Percentiles rank a stretch among this genome's conserved stretches.
Evolutionary conservation across 2,113 vertebrate species (phyloP).

Genomic region (Phylloscopus whistleri): DNA sequence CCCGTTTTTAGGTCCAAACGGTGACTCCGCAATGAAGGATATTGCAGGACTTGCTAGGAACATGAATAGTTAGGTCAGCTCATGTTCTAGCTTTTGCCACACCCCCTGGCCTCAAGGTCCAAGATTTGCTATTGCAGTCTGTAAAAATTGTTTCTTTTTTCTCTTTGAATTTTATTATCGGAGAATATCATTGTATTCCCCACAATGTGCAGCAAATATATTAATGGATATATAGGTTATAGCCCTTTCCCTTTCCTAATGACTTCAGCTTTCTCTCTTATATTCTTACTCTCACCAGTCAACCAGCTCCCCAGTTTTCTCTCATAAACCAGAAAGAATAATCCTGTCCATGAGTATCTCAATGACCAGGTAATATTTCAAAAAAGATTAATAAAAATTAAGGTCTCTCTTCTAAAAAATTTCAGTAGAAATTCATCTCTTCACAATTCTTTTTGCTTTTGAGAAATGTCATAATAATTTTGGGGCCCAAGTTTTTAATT

Average conservation of each 20-base stretch:
- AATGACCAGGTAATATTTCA: background rate
- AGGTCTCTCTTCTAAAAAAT: rapidly evolving
- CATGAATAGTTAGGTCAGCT: background rate
- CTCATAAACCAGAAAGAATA: background rate
- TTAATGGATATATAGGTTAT: rapidly evolving
- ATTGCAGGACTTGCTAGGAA: background rate
- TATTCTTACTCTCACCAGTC: background rate
- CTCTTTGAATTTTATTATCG: background rate
- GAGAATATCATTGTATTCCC: background rate
- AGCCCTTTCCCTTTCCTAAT: background rate
- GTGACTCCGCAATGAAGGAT: background rate
- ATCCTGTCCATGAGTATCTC: background rate
- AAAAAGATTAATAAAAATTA: background rate
- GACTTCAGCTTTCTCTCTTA: background rate
- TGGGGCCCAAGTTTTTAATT: background rate
- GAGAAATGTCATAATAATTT: background rate
- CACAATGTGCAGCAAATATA: rapidly evolving
- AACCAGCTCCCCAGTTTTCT: background rate
- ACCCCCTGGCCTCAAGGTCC: rapidly evolving
- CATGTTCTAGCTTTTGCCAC: background rate
- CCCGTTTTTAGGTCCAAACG: background rate
- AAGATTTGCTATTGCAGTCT: background rate
- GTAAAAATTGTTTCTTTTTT: background rate
- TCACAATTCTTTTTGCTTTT: background rate
- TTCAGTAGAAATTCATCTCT: background rate